These are phyloP conservation scores for Malurus melanocephalus DNA, from an alignment of 2,113 vertebrate genomes.

Conservation along the genomic window DNA sequence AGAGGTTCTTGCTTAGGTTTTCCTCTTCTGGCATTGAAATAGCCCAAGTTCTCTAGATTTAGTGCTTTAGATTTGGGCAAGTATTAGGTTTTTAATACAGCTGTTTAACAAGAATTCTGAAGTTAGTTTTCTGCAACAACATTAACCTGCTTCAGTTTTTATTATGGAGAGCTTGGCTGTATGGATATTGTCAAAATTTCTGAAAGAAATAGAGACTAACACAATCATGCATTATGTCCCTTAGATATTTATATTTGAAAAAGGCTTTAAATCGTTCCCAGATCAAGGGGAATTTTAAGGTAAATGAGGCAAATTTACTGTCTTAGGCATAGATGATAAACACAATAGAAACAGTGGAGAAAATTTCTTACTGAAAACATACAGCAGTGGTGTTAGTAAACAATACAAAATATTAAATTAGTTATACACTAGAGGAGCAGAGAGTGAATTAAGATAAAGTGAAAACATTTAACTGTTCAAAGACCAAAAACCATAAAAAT, in stretches of 20 bases:
- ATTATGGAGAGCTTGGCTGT: not conserved
- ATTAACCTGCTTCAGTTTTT: not conserved
- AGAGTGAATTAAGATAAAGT: constrained; percentile 30
- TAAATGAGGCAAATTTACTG: not conserved
- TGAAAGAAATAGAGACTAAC: not conserved
- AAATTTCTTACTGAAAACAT: not conserved
- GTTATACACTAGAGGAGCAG: not conserved
- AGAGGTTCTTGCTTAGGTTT: not conserved
- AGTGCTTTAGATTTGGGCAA: not conserved
- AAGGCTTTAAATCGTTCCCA: not conserved
- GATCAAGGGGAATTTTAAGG: not conserved
- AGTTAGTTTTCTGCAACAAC: not conserved
- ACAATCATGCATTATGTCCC: not conserved
- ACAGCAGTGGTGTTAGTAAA: not conserved
- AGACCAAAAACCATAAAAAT: constrained; percentile 29
- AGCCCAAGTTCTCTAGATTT: not conserved
- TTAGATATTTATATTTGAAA: not conserved
- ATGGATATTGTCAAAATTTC: not conserved
- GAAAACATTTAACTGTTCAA: constrained; percentile 15
- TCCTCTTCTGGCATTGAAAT: not conserved
- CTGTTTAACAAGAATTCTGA: not conserved
- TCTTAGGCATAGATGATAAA: not conserved
- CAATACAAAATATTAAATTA: not conserved
- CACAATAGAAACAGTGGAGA: not conserved
- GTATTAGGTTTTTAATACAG: not conserved